Evolutionary conservation across 2,888 invertebrate genomes (phyloP).

Genomic region (Choreutis nemorana): DNA sequence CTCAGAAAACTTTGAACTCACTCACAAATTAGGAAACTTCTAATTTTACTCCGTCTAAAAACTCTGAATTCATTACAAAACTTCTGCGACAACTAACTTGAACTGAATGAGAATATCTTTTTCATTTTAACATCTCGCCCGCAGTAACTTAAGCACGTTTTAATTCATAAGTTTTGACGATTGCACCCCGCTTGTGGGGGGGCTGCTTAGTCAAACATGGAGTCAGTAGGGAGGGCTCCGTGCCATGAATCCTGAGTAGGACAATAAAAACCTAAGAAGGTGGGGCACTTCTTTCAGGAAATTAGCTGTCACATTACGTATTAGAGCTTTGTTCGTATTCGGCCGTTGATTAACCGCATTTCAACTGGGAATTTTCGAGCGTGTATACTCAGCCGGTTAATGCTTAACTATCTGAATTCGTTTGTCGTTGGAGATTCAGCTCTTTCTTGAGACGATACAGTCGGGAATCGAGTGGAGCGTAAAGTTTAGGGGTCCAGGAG

Average conservation of each 20-base stretch:
- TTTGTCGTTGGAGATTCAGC: constrained; percentile 7
- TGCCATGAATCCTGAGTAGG: constrained; percentile 42
- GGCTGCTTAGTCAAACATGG: too few relatives aligned
- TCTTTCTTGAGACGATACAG: too few relatives aligned
- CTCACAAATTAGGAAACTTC: too few relatives aligned
- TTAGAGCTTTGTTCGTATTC: constrained; percentile 26
- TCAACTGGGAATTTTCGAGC: constrained; percentile 10
- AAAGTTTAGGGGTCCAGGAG: too few relatives aligned
- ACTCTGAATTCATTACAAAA: too few relatives aligned
- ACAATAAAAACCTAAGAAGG: constrained; percentile 34
- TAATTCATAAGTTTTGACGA: constrained; percentile 46
- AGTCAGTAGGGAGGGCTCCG: constrained; percentile 17
- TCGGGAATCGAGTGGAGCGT: too few relatives aligned
- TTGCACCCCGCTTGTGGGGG: constrained; percentile 5
- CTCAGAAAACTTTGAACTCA: too few relatives aligned
- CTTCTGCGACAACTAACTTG: too few relatives aligned
- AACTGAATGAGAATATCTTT: too few relatives aligned
- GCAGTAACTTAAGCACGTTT: constrained; percentile 49
- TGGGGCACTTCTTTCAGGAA: constrained; percentile 46
- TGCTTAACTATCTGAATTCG: constrained; percentile 6
- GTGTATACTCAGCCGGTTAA: too few relatives aligned
- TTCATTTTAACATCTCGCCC: too few relatives aligned
- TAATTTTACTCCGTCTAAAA: too few relatives aligned
- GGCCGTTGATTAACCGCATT: constrained; percentile 22
- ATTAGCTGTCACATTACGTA: constrained; percentile 60